Evolutionary conservation across 2,113 vertebrate genomes (phyloP).

Genomic region (Pachyramphus minor): DNA sequence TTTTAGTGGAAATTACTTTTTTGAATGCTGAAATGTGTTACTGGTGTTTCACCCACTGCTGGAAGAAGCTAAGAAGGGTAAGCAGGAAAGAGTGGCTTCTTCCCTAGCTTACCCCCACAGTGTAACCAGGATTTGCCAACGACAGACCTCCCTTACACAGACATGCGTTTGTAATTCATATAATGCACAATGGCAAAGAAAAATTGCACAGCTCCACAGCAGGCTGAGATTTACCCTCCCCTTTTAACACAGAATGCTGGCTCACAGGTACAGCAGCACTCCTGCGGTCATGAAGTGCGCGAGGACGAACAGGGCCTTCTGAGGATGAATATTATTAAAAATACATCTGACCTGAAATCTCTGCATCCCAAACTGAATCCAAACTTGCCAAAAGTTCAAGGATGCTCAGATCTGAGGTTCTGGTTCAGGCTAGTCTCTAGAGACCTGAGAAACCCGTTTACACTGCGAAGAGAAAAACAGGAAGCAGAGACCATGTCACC

Average conservation of each 20-base stretch:
- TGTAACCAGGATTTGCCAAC: accelerated
- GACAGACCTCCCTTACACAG: background rate
- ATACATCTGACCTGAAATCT: background rate
- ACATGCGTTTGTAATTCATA: background rate
- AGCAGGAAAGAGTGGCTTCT: background rate
- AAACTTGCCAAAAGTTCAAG: constrained; percentile 31
- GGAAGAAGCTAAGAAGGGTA: background rate
- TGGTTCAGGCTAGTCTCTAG: background rate
- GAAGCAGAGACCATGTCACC: constrained; percentile 7
- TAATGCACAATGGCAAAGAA: background rate
- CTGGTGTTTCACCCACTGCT: background rate
- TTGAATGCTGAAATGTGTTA: background rate
- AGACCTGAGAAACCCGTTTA: background rate
- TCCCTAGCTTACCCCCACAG: background rate
- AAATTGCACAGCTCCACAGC: background rate
- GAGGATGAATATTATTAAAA: background rate
- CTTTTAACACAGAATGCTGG: background rate
- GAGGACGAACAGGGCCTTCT: background rate
- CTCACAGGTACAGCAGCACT: background rate
- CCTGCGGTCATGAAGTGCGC: background rate
- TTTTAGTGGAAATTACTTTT: background rate
- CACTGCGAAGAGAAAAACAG: constrained; percentile 6
- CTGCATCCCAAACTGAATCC: background rate
- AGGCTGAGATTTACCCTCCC: background rate
- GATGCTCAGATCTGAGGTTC: constrained; percentile 11